phyloP scores from a whole-genome alignment of 2,888 invertebrate genomes.

The Anoplius nigerrimus region DNA sequence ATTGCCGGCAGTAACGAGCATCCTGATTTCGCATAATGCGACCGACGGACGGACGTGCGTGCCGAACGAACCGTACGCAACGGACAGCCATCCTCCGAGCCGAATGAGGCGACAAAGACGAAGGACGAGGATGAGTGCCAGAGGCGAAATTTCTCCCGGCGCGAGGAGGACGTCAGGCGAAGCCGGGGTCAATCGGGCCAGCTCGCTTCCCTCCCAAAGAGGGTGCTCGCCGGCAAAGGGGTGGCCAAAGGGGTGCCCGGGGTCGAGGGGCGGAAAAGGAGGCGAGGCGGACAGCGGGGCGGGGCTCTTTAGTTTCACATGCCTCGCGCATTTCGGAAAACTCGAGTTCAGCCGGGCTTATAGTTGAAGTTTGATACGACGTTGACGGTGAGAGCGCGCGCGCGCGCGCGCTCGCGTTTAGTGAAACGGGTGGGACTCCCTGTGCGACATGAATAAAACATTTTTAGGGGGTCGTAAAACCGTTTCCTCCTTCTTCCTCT shows the following conservation, averaged over 20 bases:
- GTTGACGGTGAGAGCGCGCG: conserved; percentile 46
- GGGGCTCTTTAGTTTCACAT: conserved; percentile 53
- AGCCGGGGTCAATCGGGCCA: too few species aligned
- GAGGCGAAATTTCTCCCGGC: too few species aligned
- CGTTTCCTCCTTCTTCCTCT: conserved; percentile 45
- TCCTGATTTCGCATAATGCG: too few species aligned
- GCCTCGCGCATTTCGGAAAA: conserved; percentile 57
- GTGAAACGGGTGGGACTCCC: conserved; percentile 53
- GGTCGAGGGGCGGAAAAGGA: conserved; percentile 51
- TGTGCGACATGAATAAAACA: conserved; percentile 58
- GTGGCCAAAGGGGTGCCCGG: conserved; percentile 39
- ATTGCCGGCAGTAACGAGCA: too few species aligned
- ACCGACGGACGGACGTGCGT: too few species aligned
- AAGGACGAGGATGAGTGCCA: too few species aligned
- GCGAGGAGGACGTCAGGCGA: too few species aligned
- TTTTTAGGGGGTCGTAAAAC: conserved; percentile 55
- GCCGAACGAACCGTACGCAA: too few species aligned
- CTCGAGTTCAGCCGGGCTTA: conserved; percentile 58
- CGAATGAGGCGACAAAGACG: too few species aligned
- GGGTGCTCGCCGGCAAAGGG: conserved; percentile 8
- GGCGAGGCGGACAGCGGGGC: conserved; percentile 39
- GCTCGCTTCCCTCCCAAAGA: neutral
- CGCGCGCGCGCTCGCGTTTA: conserved; percentile 45
- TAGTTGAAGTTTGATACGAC: conserved; percentile 62
- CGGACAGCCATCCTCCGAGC: too few species aligned